Evolutionary conservation across 2,888 invertebrate genomes (phyloP).

Genomic region (Venustoraphidia nigricollis): DNA sequence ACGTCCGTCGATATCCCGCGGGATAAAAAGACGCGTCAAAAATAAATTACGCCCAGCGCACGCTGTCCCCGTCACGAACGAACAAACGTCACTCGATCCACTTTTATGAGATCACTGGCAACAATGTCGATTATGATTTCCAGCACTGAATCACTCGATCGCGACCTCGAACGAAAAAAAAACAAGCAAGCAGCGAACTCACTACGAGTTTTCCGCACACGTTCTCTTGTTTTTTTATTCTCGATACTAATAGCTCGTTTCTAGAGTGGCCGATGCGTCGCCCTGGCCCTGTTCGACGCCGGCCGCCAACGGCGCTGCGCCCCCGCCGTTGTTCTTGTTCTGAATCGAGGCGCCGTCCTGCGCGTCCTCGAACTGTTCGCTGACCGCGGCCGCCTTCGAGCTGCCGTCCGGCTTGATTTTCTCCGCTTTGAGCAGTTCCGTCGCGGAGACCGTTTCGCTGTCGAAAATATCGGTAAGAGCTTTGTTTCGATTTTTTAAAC

Average conservation of each 20-base stretch:
- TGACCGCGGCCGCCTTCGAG: neutral
- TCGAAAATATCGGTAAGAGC: neutral
- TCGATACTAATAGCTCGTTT: neutral
- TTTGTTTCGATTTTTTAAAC: neutral
- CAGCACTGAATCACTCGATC: no score
- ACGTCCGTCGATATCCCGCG: no score
- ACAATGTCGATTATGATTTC: no score
- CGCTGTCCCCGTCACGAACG: no score
- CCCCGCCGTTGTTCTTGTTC: neutral
- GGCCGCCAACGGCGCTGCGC: neutral
- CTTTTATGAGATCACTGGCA: no score
- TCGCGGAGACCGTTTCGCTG: slow-evolving; percentile 19
- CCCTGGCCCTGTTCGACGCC: slow-evolving; percentile 22
- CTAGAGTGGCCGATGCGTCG: slow-evolving; percentile 20
- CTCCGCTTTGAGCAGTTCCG: slow-evolving; percentile 20
- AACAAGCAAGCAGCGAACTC: no score
- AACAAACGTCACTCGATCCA: no score
- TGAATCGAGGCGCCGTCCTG: neutral
- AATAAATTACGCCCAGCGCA: no score
- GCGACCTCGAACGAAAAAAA: no score
- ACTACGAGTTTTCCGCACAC: no score
- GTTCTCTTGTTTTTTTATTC: no score
- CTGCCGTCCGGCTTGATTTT: slow-evolving; percentile 13
- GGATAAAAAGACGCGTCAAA: no score
- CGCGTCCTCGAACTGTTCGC: neutral